Evolutionary conservation across 2,888 invertebrate genomes (phyloP).

Genomic region (Dorcus parallelipipedus): DNA sequence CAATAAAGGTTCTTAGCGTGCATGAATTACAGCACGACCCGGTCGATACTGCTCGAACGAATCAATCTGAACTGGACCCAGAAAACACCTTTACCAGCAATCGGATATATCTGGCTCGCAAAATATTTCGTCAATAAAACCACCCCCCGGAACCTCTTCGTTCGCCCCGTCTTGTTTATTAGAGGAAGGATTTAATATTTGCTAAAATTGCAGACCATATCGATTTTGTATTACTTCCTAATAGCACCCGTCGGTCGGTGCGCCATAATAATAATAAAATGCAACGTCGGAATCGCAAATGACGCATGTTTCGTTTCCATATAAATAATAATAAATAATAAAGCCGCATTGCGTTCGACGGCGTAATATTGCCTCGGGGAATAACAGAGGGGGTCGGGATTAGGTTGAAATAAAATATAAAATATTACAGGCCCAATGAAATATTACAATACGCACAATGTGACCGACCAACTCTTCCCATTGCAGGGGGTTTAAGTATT

Average conservation of each 20-base stretch:
- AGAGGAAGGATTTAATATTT: too few species aligned
- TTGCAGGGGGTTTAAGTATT: too few species aligned
- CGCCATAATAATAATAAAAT: too few species aligned
- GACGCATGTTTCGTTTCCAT: slow-evolving; percentile 10
- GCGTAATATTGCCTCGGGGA: slow-evolving; percentile 19
- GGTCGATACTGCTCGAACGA: slow-evolving; percentile 18
- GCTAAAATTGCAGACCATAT: too few species aligned
- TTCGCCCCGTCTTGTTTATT: too few species aligned
- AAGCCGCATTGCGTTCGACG: slow-evolving; percentile 24
- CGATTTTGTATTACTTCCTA: too few species aligned
- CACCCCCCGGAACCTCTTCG: too few species aligned
- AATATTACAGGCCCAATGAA: slow-evolving; percentile 23
- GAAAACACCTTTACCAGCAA: slow-evolving; percentile 8
- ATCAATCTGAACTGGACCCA: slow-evolving; percentile 16
- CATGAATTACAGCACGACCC: slow-evolving; percentile 6
- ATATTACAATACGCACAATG: slow-evolving; percentile 22
- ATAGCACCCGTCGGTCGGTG: too few species aligned
- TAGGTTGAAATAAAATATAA: slow-evolving; percentile 24
- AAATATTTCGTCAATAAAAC: too few species aligned
- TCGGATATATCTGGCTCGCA: slow-evolving; percentile 2
- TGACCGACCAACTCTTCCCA: too few species aligned
- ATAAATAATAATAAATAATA: slow-evolving; percentile 25
- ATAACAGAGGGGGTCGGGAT: slow-evolving; percentile 18
- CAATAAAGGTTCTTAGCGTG: slow-evolving; percentile 14
- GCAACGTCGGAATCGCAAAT: too few species aligned